Conservation (phyloP, 2,888 invertebrate species). For the Dichetophora obliterata region DNA sequence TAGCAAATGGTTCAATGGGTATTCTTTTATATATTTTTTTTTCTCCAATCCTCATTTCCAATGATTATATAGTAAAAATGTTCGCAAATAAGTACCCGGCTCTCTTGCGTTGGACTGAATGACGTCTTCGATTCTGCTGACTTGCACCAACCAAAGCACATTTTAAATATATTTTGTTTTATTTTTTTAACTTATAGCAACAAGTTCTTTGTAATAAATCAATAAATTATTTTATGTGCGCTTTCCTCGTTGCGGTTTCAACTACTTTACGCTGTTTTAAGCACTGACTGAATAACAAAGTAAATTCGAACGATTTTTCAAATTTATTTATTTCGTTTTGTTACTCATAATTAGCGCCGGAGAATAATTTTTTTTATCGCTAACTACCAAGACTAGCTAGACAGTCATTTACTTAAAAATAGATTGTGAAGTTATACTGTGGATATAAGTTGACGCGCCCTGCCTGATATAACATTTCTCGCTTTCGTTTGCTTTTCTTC, state of each 20-base stretch:
- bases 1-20: no score
- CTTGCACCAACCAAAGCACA: conserved; percentile 56
- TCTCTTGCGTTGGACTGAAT: conserved; percentile 58
- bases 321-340: no score
- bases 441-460: conserved; percentile 1
- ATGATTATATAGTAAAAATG: background rate
- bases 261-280: conserved; percentile 11
- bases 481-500: conserved; percentile 7
- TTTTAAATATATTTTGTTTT: conserved; percentile 7
- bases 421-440: conserved; percentile 12
- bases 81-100: background rate
- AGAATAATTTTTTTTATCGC: conserved; percentile 10
- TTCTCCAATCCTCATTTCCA: no score
- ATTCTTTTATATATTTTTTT: no score
- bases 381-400: background rate
- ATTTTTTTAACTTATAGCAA: no score
- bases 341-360: no score
- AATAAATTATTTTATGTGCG: conserved; percentile 8
- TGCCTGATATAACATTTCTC: background rate
- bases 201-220: background rate
- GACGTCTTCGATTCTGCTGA: conserved; percentile 64
- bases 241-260: background rate
- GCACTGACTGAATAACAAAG: background rate
- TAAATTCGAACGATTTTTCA: background rate
- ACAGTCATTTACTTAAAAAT: conserved; percentile 24